Percentiles rank a stretch among this genome's conserved stretches.
These are phyloP conservation scores for Phalloptychus januarius DNA, from an alignment of 2,797 vertebrate genomes.

Conservation along the genomic window DNA sequence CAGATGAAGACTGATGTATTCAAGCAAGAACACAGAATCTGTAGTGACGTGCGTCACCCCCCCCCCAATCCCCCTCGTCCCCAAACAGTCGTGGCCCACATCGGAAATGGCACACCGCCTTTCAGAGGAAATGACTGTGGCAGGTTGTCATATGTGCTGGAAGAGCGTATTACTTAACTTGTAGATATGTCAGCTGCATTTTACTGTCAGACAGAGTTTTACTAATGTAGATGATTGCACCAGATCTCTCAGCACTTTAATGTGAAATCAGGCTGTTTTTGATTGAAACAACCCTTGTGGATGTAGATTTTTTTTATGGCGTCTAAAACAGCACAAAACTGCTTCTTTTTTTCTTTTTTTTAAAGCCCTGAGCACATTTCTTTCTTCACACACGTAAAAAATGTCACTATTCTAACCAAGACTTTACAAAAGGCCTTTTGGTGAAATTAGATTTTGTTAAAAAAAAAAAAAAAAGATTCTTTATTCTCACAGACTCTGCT, in stretches of 20 bases:
- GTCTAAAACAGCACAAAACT: neutral
- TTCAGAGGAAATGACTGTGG: constrained; percentile 5
- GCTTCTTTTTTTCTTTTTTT: neutral
- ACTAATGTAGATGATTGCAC: neutral
- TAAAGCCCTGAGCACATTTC: neutral
- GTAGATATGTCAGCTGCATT: neutral
- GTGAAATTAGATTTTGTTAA: neutral
- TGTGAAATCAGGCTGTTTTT: neutral
- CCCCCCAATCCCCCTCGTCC: no score
- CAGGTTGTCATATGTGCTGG: constrained; percentile 4
- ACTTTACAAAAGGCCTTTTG: neutral
- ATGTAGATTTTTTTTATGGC: neutral
- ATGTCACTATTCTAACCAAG: neutral
- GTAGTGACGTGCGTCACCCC: neutral
- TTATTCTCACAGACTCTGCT: neutral
- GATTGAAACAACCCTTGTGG: neutral
- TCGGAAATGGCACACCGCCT: neutral
- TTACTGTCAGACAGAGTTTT: neutral
- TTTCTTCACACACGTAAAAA: neutral
- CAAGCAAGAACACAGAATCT: constrained; percentile 10
- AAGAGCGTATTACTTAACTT: constrained; percentile 2
- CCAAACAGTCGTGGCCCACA: neutral
- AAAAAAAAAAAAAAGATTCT: no score
- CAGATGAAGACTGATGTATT: constrained; percentile 8
- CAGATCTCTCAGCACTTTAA: neutral